Percentiles rank a stretch among this genome's conserved stretches.
These are phyloP conservation scores for Drosophila subpulchrella DNA, from an alignment of 1,140 invertebrate species.

Conservation along the genomic window DNA sequence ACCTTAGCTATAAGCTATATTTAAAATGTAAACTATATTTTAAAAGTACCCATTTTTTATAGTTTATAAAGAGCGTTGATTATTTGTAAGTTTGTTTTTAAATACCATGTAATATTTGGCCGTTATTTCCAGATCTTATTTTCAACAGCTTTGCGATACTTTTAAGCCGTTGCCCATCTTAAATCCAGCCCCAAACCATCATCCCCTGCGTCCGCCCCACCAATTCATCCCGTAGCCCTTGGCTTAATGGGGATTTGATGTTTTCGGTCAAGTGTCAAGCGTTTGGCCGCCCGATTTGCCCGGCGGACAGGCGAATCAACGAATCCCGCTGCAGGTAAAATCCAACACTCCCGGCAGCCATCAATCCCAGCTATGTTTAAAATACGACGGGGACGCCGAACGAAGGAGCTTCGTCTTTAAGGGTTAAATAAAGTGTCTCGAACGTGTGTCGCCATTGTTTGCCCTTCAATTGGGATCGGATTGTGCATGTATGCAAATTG, in stretches of 20 bases:
- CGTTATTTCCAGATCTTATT: no score
- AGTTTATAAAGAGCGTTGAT: no score
- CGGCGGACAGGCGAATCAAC: conserved; percentile 13
- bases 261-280: conserved; percentile 54
- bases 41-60: no score
- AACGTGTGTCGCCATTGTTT: conserved; percentile 42
- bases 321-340: conserved; percentile 24
- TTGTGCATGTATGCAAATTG: conserved; percentile 49
- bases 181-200: neutral
- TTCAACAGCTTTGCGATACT: neutral
- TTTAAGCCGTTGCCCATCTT: neutral
- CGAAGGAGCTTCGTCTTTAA: conserved; percentile 18
- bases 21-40: no score
- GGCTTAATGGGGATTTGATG: conserved; percentile 54
- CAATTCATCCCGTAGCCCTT: conserved; percentile 23
- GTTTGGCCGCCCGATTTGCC: conserved; percentile 17
- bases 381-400: neutral
- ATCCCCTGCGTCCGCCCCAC: neutral
- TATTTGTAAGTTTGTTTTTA: no score
- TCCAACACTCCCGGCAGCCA: conserved; percentile 9
- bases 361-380: conserved; percentile 2
- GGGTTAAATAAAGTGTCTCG: conserved; percentile 44
- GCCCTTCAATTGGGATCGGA: conserved; percentile 43
- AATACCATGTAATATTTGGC: neutral
- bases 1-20: no score